Percentiles rank a stretch among this genome's conserved stretches.
phyloP scores from a whole-genome alignment of 2,888 invertebrate genomes.

The Cremastinae sp. region DNA sequence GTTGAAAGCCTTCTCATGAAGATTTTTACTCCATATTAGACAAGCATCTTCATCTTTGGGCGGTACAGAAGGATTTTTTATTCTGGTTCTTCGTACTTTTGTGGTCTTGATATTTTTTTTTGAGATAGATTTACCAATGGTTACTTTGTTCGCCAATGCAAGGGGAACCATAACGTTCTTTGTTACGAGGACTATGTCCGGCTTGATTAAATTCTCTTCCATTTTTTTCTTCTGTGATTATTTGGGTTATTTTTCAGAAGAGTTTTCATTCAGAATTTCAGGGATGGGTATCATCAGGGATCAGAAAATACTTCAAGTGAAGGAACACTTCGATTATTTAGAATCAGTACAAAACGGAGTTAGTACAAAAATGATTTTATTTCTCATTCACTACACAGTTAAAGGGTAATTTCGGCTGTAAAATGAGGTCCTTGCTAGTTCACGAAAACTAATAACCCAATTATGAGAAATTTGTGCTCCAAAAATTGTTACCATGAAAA shows the following conservation, averaged over 20 bases:
- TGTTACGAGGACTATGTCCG: conserved; percentile 57
- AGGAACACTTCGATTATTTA: conserved; percentile 35
- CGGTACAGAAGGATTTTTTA: neutral
- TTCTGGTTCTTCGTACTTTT: conserved; percentile 24
- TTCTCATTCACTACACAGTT: conserved; percentile 7
- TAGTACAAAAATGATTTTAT: conserved; percentile 33
- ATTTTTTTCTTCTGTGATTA: neutral
- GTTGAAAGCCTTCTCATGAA: neutral
- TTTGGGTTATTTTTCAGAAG: neutral
- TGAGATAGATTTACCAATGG: neutral
- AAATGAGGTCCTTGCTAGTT: no score
- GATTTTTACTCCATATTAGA: neutral
- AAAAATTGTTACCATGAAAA: neutral
- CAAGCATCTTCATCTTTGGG: conserved; percentile 3
- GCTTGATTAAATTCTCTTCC: conserved; percentile 51
- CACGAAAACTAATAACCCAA: neutral
- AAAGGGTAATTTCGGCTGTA: no score
- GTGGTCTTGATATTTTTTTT: conserved; percentile 42
- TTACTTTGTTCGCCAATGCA: conserved; percentile 48
- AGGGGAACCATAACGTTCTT: conserved; percentile 61
- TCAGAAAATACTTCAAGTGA: conserved; percentile 34
- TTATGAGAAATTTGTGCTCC: neutral
- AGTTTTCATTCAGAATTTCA: conserved; percentile 21
- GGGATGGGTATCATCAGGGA: neutral
- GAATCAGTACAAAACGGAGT: conserved; percentile 26